phyloP scores from a whole-genome alignment of 1,140 invertebrate genomes.

The Zaprionus davidi region DNA sequence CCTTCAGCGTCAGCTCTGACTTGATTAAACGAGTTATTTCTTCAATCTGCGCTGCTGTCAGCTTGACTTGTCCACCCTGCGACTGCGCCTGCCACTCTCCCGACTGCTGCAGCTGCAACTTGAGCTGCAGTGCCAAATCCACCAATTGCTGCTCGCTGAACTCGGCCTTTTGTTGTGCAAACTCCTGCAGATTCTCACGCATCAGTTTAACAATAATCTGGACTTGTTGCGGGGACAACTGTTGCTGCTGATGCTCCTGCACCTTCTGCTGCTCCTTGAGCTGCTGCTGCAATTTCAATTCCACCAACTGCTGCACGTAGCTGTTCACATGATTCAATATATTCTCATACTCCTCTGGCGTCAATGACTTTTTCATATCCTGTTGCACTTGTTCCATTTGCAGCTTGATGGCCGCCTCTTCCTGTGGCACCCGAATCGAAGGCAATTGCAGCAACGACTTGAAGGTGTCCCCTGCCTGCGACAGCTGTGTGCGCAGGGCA shows the following conservation, averaged over 20 bases:
- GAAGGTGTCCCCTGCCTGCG: slow-evolving; percentile 18
- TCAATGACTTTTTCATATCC: slow-evolving; percentile 65
- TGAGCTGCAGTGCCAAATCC: slow-evolving; percentile 48
- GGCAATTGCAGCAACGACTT: slow-evolving; percentile 11
- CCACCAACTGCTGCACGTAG: slow-evolving; percentile 78
- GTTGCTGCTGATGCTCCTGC: slow-evolving; percentile 21
- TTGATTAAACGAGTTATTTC: slow-evolving; percentile 80
- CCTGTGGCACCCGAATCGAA: not conserved
- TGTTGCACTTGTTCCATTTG: slow-evolving; percentile 62
- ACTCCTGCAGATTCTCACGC: slow-evolving; percentile 60
- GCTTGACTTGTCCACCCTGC: slow-evolving; percentile 13
- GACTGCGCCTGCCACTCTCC: slow-evolving; percentile 40
- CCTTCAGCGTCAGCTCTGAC: slow-evolving; percentile 56
- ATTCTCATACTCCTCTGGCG: slow-evolving; percentile 77
- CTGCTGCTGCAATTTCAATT: slow-evolving; percentile 68
- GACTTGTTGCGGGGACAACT: slow-evolving; percentile 62
- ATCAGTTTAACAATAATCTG: slow-evolving; percentile 64
- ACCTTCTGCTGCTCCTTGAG: slow-evolving; percentile 7
- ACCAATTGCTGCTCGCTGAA: slow-evolving; percentile 56
- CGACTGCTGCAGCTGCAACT: slow-evolving; percentile 47
- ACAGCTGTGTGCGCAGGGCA: slow-evolving; percentile 32
- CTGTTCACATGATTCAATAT: slow-evolving; percentile 80
- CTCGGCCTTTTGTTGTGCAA: slow-evolving; percentile 22
- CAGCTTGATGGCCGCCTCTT: slow-evolving; percentile 37
- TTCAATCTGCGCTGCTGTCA: slow-evolving; percentile 80